phyloP scores from a whole-genome alignment of 1,140 invertebrate genomes.

The Ips typographus region DNA sequence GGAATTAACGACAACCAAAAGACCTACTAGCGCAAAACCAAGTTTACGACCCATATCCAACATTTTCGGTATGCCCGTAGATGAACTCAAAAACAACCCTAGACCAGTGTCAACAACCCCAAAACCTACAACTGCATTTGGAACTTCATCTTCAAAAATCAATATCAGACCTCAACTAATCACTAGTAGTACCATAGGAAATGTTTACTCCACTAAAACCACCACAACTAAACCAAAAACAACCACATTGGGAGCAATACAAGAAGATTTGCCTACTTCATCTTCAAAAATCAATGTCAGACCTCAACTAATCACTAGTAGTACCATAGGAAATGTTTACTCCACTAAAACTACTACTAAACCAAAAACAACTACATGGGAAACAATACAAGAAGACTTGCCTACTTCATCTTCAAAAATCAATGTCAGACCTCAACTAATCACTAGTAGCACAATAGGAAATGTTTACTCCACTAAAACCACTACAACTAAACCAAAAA shows the following conservation, averaged over 20 bases:
- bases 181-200: slow-evolving; percentile 2
- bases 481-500: neutral
- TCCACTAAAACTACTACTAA: neutral
- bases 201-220: neutral
- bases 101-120: neutral
- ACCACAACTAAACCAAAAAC: neutral
- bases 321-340: slow-evolving; percentile 1
- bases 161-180: slow-evolving; percentile 1
- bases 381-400: no score
- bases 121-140: no score
- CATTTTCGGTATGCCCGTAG: slow-evolving; percentile 12
- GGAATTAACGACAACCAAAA: neutral
- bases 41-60: neutral
- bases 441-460: neutral
- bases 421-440: slow-evolving; percentile 2
- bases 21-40: neutral
- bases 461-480: no score
- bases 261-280: no score
- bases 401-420: slow-evolving; percentile 16
- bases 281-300: slow-evolving; percentile 1
- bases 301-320: slow-evolving; percentile 1
- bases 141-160: neutral
- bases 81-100: neutral
- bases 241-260: no score
- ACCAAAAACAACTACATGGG: neutral